phyloP scores from a whole-genome alignment of 2,113 vertebrate genomes.

The Thryonomys swinderianus region DNA sequence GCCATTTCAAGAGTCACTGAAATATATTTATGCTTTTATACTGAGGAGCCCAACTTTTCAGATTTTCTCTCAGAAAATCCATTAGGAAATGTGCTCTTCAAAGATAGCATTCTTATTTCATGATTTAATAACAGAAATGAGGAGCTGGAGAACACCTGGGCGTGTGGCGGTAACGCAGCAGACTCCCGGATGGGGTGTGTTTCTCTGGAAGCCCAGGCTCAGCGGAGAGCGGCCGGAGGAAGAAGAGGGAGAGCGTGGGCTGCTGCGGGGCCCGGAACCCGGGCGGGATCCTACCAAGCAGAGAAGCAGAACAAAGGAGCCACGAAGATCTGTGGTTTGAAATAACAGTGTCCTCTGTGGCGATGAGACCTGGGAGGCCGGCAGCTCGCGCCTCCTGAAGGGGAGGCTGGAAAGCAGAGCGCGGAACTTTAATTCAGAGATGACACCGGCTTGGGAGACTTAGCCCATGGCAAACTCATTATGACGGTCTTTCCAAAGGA shows the following conservation, averaged over 20 bases:
- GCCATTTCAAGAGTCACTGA: background rate
- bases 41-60: background rate
- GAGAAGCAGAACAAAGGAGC: background rate
- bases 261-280: background rate
- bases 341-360: background rate
- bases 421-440: background rate
- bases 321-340: background rate
- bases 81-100: constrained; percentile 32
- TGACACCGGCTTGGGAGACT: background rate
- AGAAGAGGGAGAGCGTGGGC: too few species aligned
- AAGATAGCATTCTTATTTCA: constrained; percentile 6
- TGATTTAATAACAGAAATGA: constrained; percentile 42
- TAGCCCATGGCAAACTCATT: background rate
- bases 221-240: background rate
- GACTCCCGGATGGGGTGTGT: background rate
- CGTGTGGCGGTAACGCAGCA: background rate
- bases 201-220: background rate
- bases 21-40: background rate
- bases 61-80: background rate
- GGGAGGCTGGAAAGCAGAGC: background rate
- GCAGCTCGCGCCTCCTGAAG: too few species aligned
- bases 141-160: background rate
- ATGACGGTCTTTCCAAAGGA: background rate
- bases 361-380: background rate
- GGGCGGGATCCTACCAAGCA: constrained; percentile 12